Conservation (phyloP, 1,140 invertebrate genomes). For the Drosophila littoralis region DNA sequence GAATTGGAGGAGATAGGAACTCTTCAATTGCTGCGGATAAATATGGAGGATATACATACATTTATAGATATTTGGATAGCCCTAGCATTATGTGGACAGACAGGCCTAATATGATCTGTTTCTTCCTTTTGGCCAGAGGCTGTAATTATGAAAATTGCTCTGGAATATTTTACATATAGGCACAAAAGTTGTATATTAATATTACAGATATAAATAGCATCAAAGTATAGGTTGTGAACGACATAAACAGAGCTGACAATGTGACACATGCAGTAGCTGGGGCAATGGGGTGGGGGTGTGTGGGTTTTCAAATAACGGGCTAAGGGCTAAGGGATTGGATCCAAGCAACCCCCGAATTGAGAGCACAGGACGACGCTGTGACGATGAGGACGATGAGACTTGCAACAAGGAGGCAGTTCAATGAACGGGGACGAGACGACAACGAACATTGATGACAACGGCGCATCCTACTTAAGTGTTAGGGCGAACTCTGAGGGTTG, state of each 20-base stretch:
- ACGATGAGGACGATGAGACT: neutral
- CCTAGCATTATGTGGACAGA: neutral
- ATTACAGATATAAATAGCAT: neutral
- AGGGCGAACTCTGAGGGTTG: slow-evolving; percentile 44
- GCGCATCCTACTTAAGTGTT: slow-evolving; percentile 72
- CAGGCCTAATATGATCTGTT: neutral
- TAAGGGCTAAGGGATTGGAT: neutral
- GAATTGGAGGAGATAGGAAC: too few relatives aligned
- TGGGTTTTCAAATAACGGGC: neutral
- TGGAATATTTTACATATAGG: neutral
- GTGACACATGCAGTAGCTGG: neutral
- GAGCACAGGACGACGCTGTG: too few relatives aligned
- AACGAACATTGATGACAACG: slow-evolving; percentile 36
- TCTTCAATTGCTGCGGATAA: too few relatives aligned
- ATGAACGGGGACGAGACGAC: slow-evolving; percentile 55
- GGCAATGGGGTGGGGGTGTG: neutral
- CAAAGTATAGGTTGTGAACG: neutral
- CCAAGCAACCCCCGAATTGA: slow-evolving; percentile 1
- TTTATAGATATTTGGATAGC: too few relatives aligned
- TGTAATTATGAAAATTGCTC: neutral
- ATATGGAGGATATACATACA: too few relatives aligned
- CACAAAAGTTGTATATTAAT: too few relatives aligned
- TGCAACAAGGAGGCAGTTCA: slow-evolving; percentile 53
- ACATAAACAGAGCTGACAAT: neutral
- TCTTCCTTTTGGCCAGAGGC: too few relatives aligned